phyloP scores from a whole-genome alignment of 2,113 vertebrate species.

The Nothoprocta perdicaria region DNA sequence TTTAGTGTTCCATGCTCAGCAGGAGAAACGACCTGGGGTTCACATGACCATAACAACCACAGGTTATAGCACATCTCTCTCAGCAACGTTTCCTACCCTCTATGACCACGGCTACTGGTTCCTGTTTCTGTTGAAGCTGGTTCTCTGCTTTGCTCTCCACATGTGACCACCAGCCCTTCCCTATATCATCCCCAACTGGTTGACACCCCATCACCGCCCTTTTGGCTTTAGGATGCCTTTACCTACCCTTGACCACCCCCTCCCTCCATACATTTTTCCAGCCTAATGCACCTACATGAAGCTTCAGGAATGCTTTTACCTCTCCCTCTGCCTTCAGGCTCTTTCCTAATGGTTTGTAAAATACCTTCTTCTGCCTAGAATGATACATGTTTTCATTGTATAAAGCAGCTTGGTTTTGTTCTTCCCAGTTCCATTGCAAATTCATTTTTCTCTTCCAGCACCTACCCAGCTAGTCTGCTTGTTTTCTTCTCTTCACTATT shows the following conservation, averaged over 20 bases:
- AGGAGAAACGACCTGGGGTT: background rate
- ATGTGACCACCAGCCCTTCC: background rate
- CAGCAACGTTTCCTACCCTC: background rate
- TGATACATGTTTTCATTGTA: background rate
- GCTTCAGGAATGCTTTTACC: background rate
- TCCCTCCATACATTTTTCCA: background rate
- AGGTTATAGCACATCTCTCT: background rate
- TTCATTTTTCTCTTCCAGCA: background rate
- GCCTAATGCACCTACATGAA: background rate
- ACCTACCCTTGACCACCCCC: fast-evolving
- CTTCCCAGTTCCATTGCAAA: background rate
- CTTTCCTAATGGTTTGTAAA: background rate
- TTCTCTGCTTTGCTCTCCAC: background rate
- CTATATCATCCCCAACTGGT: background rate
- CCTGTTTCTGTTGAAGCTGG: background rate
- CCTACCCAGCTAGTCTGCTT: background rate
- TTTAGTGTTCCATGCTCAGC: background rate
- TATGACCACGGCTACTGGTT: background rate
- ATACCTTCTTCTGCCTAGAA: background rate
- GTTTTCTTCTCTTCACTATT: background rate
- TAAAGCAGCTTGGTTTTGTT: background rate
- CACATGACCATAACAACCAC: background rate
- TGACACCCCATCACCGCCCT: background rate
- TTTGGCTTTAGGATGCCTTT: background rate
- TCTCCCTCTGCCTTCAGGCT: background rate